These are phyloP conservation scores for Oncorhynchus clarkii DNA, from an alignment of 2,113 vertebrate species.

Conservation along the genomic window DNA sequence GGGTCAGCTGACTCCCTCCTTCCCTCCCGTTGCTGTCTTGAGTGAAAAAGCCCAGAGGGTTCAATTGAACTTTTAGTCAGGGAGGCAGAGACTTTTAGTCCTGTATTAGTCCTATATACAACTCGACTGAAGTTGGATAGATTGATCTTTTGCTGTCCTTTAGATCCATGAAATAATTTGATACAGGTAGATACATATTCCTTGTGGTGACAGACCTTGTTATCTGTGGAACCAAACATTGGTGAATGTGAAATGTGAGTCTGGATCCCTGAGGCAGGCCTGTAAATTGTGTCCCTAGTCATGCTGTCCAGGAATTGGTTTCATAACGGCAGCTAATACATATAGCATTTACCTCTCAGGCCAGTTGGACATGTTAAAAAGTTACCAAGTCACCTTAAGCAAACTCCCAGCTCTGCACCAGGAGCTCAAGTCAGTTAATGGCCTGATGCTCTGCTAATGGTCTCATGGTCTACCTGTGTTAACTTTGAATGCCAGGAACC, in stretches of 20 bases:
- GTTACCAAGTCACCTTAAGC: background rate
- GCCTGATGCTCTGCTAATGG: background rate
- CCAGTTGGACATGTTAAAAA: background rate
- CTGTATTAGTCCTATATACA: constrained; percentile 16
- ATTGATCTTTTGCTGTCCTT: constrained; percentile 11
- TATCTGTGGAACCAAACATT: background rate
- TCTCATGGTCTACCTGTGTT: background rate
- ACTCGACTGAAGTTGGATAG: background rate
- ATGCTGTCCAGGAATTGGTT: background rate
- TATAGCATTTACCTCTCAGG: background rate
- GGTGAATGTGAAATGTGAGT: background rate
- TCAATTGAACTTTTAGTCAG: background rate
- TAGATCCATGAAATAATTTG: constrained; percentile 68
- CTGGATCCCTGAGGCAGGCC: background rate
- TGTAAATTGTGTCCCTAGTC: background rate
- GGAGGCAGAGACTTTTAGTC: constrained; percentile 49
- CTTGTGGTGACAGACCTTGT: constrained; percentile 36
- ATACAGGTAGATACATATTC: constrained; percentile 66
- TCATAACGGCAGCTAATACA: background rate
- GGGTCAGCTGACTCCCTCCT: constrained; percentile 35
- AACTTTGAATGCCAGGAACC: background rate
- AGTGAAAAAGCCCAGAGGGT: constrained; percentile 3
- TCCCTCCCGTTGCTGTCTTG: constrained; percentile 2
- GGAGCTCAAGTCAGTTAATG: background rate
- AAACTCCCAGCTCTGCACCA: background rate